phyloP scores from a whole-genome alignment of 2,888 invertebrate species.

The Drosophila bunnanda region DNA sequence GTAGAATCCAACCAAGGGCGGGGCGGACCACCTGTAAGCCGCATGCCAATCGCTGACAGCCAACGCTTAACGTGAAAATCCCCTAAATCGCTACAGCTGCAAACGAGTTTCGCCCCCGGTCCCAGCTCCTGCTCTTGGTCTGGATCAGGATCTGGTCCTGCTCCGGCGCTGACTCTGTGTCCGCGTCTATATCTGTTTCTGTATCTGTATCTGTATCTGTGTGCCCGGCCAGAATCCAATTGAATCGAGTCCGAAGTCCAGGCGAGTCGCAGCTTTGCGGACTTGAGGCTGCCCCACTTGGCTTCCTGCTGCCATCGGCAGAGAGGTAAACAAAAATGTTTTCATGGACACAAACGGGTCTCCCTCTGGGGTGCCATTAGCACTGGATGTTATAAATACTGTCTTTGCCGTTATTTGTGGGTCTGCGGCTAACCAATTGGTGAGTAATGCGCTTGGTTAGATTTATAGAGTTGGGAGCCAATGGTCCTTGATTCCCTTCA shows the following conservation, averaged over 20 bases:
- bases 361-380: constrained; percentile 55
- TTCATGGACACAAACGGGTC: constrained; percentile 36
- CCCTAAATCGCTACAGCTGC: constrained; percentile 64
- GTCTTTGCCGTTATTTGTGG: constrained; percentile 31
- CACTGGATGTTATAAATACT: constrained; percentile 48
- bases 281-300: constrained; percentile 37
- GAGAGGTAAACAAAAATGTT: constrained; percentile 62
- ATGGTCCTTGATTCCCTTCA: neutral
- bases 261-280: constrained; percentile 30
- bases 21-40: constrained; percentile 70
- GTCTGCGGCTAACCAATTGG: constrained; percentile 29
- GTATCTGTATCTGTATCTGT: constrained; percentile 15
- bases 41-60: constrained; percentile 77
- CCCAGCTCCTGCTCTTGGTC: neutral
- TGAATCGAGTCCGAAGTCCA: constrained; percentile 25
- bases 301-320: constrained; percentile 30
- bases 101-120: constrained; percentile 41
- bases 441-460: constrained; percentile 31
- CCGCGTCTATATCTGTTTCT: constrained; percentile 3
- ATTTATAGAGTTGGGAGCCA: constrained; percentile 16
- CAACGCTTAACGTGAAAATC: constrained; percentile 73
- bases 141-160: neutral
- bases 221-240: constrained; percentile 36
- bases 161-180: constrained; percentile 3
- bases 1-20: constrained; percentile 11